phyloP scores from a whole-genome alignment of 2,888 invertebrate species.

The Agrilus cyanescens region DNA sequence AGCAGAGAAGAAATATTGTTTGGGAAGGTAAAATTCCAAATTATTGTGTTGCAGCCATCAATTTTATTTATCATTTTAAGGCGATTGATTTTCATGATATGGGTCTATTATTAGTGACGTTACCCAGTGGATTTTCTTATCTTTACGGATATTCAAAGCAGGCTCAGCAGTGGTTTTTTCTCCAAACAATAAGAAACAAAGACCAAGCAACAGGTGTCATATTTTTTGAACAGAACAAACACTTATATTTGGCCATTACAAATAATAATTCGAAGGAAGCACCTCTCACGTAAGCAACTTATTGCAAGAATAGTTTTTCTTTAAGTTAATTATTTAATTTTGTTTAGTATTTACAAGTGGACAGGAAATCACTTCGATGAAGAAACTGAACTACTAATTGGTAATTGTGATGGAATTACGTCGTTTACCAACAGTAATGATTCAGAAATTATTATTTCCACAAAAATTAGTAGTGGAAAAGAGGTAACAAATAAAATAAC shows the following conservation, averaged over 20 bases:
- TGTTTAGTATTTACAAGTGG: slow-evolving; percentile 27
- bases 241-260: slow-evolving; percentile 20
- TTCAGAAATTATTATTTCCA: slow-evolving; percentile 22
- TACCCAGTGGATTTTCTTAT: slow-evolving; percentile 9
- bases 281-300: slow-evolving; percentile 19
- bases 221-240: slow-evolving; percentile 21
- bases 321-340: not conserved
- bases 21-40: no score
- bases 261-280: slow-evolving; percentile 17
- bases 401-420: slow-evolving; percentile 11
- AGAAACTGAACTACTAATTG: slow-evolving; percentile 16
- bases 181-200: slow-evolving; percentile 9
- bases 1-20: no score
- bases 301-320: slow-evolving; percentile 1
- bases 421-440: slow-evolving; percentile 18
- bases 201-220: slow-evolving; percentile 16
- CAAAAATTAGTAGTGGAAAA: slow-evolving; percentile 14
- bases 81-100: slow-evolving; percentile 7
- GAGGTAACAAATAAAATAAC: slow-evolving; percentile 3
- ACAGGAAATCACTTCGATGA: slow-evolving; percentile 25
- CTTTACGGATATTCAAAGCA: slow-evolving; percentile 9
- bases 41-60: no score
- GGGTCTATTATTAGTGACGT: slow-evolving; percentile 9
- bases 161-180: slow-evolving; percentile 3
- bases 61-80: slow-evolving; percentile 6